A percentile compares a stretch with the other conserved stretches of the same genome.
phyloP scores from a whole-genome alignment of 2,113 vertebrate species.

The Centrocercus urophasianus region DNA sequence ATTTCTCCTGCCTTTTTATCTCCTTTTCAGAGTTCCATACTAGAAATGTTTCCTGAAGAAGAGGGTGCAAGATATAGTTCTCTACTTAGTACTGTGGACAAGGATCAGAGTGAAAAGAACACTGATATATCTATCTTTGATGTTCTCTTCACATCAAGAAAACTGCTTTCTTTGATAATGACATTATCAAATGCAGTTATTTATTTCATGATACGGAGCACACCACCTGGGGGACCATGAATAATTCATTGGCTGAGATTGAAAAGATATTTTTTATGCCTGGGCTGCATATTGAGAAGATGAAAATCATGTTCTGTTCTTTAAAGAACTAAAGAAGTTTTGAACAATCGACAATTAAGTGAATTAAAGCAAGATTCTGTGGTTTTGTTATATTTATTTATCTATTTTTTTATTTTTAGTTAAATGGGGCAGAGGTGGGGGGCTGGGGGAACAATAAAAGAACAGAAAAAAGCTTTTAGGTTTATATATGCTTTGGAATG shows the following conservation, averaged over 20 bases:
- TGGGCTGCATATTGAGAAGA: conserved; percentile 7
- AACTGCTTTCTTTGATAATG: conserved; percentile 61
- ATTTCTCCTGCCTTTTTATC: not conserved
- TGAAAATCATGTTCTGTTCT: conserved; percentile 45
- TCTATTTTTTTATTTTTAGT: not conserved
- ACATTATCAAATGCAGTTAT: conserved; percentile 64
- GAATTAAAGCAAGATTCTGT: conserved; percentile 9
- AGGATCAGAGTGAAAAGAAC: conserved; percentile 18
- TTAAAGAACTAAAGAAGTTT: conserved; percentile 37
- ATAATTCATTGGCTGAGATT: conserved; percentile 64
- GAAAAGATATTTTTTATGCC: conserved; percentile 65
- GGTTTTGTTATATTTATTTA: not conserved
- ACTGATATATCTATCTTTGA: conserved; percentile 13
- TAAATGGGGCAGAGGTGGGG: not conserved
- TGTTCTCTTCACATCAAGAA: conserved; percentile 40
- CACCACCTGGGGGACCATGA: conserved; percentile 3
- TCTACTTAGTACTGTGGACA: not conserved
- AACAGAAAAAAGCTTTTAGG: not conserved
- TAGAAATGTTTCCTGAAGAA: not conserved
- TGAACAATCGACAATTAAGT: not conserved
- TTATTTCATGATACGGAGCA: conserved; percentile 61
- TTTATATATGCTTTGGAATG: not conserved
- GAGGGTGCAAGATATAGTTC: not conserved
- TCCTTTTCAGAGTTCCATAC: not conserved
- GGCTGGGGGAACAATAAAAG: not conserved